Evolutionary conservation across 1,140 invertebrate genomes (phyloP).

Genomic region (Chironomus tepperi): DNA sequence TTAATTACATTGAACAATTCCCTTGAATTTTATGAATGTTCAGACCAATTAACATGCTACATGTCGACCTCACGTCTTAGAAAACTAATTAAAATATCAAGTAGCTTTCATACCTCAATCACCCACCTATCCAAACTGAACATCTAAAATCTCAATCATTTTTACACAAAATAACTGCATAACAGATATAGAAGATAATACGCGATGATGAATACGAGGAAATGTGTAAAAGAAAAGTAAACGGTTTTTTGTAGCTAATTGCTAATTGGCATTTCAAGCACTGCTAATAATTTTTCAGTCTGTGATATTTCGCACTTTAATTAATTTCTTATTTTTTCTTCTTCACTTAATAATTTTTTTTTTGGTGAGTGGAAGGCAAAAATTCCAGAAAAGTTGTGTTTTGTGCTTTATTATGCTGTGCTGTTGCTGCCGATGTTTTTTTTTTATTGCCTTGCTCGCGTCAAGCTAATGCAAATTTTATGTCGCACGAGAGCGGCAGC

Average conservation of each 20-base stretch:
- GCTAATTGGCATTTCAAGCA: conserved; percentile 21
- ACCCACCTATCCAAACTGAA: no score
- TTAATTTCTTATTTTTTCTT: conserved; percentile 18
- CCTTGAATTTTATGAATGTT: no score
- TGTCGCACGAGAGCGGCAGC: background rate
- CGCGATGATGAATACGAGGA: no score
- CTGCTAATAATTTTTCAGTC: background rate
- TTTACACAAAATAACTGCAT: no score
- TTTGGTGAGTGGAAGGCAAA: background rate
- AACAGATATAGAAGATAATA: no score
- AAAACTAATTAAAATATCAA: no score
- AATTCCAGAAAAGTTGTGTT: background rate
- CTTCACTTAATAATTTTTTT: background rate
- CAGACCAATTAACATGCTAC: no score
- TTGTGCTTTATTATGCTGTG: background rate
- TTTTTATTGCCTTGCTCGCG: background rate
- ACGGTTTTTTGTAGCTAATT: conserved; percentile 6
- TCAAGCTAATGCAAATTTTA: conserved; percentile 18
- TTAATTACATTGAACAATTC: no score
- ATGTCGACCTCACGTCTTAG: no score
- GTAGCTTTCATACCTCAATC: no score
- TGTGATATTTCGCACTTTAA: conserved; percentile 21
- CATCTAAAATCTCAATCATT: no score
- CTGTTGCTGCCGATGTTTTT: background rate
- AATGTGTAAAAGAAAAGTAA: background rate